Evolutionary conservation across 1,140 invertebrate genomes (phyloP), one percentile per base, ranked within the genome.

Genomic region (Drosophila malerkotliana): DNA sequence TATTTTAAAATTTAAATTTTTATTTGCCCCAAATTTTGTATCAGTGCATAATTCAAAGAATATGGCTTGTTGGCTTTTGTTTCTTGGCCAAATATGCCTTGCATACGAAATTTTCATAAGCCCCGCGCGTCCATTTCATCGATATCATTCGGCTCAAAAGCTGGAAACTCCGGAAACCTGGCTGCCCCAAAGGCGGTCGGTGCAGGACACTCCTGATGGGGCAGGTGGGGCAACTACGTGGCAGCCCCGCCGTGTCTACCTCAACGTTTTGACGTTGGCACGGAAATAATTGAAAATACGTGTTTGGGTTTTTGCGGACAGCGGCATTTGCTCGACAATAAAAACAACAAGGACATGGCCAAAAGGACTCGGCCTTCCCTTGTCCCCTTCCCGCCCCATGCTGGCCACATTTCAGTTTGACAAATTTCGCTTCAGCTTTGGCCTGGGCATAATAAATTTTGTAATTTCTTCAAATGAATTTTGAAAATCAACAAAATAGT

Each of bases 281-380:
- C 83, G 83, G 83, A 88, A 88, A 88, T 88, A 88, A 88, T 88
- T 88, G 83, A 88, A 88, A 88, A 88, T 88, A 88, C 83, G 83
- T 88, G 83, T 88, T 88, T 88, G 83, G 83, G 84, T 88, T 87
- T 79, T 85, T 85, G 83, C 63, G 82, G 82, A 87, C 82, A 82
- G 55, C 77, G 71, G 71, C 79, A 83, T 75, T 83, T 83, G 75
- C 75, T 51, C 57, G 71, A 60, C 79, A 82, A 58, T 68, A 79
- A 34, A 8, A 78, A 52, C 68, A 60, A 59, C 59, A 63, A 66
- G 37, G 47, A 69, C 10, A 30, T 30, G 37, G 47, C 55, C 49
- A 59, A 66, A 73, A 63, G 61, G 66, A 62, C 60, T 41, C 32
- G 15, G 51, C 41, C 57, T 1, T 14, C 12, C 4, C n/a, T 6